Evolutionary conservation across 2,888 invertebrate species (phyloP), one percentile per base, ranked within the genome.

Genomic region (Cataglyphis altisquamis): DNA sequence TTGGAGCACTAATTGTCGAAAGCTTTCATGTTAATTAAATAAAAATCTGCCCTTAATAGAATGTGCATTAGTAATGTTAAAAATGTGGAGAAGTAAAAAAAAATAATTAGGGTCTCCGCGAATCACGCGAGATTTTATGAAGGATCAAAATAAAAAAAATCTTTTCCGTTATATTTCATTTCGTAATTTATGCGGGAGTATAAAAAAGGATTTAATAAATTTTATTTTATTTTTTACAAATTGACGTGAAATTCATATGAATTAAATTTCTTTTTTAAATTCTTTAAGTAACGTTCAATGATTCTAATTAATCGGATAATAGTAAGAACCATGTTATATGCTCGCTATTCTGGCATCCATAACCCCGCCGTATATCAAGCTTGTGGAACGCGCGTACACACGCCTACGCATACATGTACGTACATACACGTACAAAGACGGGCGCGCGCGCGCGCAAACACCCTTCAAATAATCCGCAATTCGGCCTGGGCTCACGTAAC

Each of bases 401-500:
- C 6, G 18, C 48, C 6, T n/a, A 4, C n/a, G 8, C n/a, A 48
- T 0, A 5, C 41, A 41, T n/a, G 8, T 21, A 5, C 29, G 5
- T 15, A 48, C 32, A 25, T 4, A 74, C 60, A 36, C 15, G 6
- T 6, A 21, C 12, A 10, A 39, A 41, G 0, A 9, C 29, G n/a
- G n/a, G n/a, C 39, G 12, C 36, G 15, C 29, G 10, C n/a, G 32
- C n/a, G 29, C n/a, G 55, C 55, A 15, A n/a, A 41, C 29, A 39
- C 29, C 52, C 68, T 60, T 80, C 70, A 60, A 80, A 84, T 87
- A 83, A 89, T 89, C 88, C 84, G 84, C 86, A 83, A 78, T 87
- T 89, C 68, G 78, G 57, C 63, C 83, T 81, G 83, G 88, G 84
- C 87, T 84, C 89, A 86, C 81, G 74, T 78, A 87, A 67, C 87